Evolutionary conservation across 2,113 vertebrate species (phyloP), one percentile per base, ranked within the genome.

Genomic region (Alexandromys fortis): DNA sequence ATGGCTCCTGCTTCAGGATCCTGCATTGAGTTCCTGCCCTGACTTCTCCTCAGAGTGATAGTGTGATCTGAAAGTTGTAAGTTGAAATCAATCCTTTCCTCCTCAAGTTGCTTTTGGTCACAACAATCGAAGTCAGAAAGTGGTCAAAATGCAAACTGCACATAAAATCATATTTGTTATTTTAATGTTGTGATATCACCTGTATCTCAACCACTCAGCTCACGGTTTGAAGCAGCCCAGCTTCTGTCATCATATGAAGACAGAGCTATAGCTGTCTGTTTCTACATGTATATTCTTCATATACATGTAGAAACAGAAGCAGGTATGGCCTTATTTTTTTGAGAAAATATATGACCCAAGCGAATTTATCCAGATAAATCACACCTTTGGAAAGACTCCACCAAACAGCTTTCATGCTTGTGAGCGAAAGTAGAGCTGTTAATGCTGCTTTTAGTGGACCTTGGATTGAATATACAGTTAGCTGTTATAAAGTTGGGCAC

Each of bases 361-460:
- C 24, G 38, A n/a, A 94, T 49, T 13, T 28, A 61, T 49, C 49
- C 61, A 30, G 6, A 45, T 47, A 65, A 67, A 30, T 21, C 61
- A 65, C 13, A 65, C 9, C 82, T 45, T 33, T n/a, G 8, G 33
- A 94, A 33, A 30, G 3, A 61, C 28, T 73, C 30, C 9, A 33
- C 86, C 61, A 26, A 76, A 61, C 87, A 55, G n/a, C 79, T 94
- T 63, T 24, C 75, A 8, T 77, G 45, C 89, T 96, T 94, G 49
- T 79, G 92, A 94, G 90, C 3, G 24, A 63, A 96, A 95, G 89
- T 96, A 96, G 86, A 26, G n/a, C 7, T 28, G 22, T 28, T 83
- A 42, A 28, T 13, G 26, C 35, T 38, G 61, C 22, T 61, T 81
- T 42, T 28, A 26, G 13, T 61, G n/a, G n/a, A 42, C 28, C 55